Conservation (phyloP, 2,113 vertebrate species). For the Tenebrosternarchus preto region DNA sequence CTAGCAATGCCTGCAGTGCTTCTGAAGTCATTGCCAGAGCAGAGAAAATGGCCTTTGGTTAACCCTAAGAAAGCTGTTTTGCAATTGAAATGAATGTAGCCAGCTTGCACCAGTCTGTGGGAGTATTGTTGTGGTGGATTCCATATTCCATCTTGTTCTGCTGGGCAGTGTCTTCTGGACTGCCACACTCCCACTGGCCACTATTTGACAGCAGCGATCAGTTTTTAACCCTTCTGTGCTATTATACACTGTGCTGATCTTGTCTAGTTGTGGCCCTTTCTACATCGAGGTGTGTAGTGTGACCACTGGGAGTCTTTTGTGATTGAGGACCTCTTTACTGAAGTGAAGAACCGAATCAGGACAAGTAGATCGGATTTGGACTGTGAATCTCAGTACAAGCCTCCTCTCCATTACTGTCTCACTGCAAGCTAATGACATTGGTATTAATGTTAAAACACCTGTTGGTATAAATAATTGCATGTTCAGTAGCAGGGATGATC, state of each 20-base stretch:
- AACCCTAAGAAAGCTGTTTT: conserved; percentile 56
- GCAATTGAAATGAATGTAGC: conserved; percentile 52
- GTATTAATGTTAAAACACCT: too few relatives aligned
- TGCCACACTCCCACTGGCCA: neutral
- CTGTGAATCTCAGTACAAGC: too few relatives aligned
- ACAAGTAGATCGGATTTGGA: too few relatives aligned
- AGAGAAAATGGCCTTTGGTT: conserved; percentile 43
- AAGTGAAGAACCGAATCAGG: too few relatives aligned
- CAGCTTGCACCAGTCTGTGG: conserved; percentile 47
- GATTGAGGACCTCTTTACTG: too few relatives aligned
- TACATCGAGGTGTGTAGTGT: neutral
- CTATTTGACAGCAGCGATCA: neutral
- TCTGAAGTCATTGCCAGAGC: conserved; percentile 28
- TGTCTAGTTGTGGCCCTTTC: neutral
- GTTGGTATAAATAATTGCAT: neutral
- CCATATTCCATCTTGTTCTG: neutral
- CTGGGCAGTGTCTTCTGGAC: neutral
- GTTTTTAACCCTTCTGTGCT: conserved; percentile 12
- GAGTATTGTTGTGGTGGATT: neutral
- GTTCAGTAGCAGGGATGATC: neutral
- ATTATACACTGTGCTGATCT: neutral
- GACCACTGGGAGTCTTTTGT: neutral
- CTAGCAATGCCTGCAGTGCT: neutral
- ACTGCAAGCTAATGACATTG: too few relatives aligned
- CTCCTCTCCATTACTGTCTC: too few relatives aligned